Percentiles rank a stretch among this genome's conserved stretches.
Conservation (phyloP, 2,888 invertebrate species). For the Diplolepis rosae region DNA sequence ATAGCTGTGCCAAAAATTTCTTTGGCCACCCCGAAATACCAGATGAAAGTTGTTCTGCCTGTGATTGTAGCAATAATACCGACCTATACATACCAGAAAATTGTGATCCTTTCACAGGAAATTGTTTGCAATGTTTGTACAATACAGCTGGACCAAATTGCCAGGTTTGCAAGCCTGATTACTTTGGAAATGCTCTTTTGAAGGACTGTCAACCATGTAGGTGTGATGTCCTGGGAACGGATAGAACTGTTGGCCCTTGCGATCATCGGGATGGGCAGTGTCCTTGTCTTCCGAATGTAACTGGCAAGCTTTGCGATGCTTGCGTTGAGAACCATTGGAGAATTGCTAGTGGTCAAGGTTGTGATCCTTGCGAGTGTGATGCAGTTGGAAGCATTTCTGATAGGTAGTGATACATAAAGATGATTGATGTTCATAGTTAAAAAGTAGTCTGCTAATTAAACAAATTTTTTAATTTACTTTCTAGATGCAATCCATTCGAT, state of each 20-base stretch:
- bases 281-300: slow-evolving; percentile 94
- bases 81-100: slow-evolving; percentile 90
- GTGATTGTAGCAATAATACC: slow-evolving; percentile 95
- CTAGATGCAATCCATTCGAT: slow-evolving; percentile 77
- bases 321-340: slow-evolving; percentile 96
- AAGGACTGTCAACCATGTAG: slow-evolving; percentile 86
- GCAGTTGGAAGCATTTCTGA: slow-evolving; percentile 82
- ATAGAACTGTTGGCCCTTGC: slow-evolving; percentile 85
- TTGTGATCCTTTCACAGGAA: slow-evolving; percentile 92
- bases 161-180: slow-evolving; percentile 91
- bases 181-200: slow-evolving; percentile 89
- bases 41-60: slow-evolving; percentile 88
- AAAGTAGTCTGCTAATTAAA: neutral
- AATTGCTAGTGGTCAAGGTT: slow-evolving; percentile 96
- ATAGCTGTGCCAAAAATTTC: slow-evolving; percentile 95
- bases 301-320: slow-evolving; percentile 89
- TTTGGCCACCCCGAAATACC: slow-evolving; percentile 91
- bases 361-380: slow-evolving; percentile 95
- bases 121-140: slow-evolving; percentile 93
- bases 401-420: slow-evolving; percentile 48
- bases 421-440: neutral
- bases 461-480: neutral
- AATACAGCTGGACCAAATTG: slow-evolving; percentile 95
- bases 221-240: slow-evolving; percentile 91
- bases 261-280: slow-evolving; percentile 93